Evolutionary conservation across 2,888 invertebrate species (phyloP).

Genomic region (Volucella zonaria): DNA sequence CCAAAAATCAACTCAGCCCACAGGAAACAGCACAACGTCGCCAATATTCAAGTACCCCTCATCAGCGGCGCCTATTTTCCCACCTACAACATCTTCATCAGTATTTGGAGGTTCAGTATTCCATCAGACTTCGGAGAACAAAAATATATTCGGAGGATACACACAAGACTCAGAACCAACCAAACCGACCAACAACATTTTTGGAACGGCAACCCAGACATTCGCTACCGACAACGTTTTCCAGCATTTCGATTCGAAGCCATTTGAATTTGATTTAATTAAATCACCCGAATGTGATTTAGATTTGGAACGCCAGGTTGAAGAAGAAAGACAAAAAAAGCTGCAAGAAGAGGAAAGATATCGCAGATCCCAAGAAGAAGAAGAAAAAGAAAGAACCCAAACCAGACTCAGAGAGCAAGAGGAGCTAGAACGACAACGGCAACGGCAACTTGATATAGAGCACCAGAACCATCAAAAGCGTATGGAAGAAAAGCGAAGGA

Average conservation of each 20-base stretch:
- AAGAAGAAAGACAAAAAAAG: conserved; percentile 63
- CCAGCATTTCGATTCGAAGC: conserved; percentile 69
- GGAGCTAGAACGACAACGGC: conserved; percentile 44
- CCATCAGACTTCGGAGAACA: conserved; percentile 6
- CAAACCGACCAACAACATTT: conserved; percentile 18
- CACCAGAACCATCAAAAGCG: conserved; percentile 29
- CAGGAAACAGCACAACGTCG: conserved; percentile 7
- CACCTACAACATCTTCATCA: neutral
- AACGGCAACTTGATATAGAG: conserved; percentile 16
- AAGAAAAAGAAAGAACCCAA: conserved; percentile 42
- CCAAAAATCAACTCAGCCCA: conserved; percentile 25
- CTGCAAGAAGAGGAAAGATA: conserved; percentile 75
- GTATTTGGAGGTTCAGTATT: conserved; percentile 44
- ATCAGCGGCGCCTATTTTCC: conserved; percentile 15
- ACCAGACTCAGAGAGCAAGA: conserved; percentile 56
- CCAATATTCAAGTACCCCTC: conserved; percentile 61
- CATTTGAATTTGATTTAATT: conserved; percentile 21
- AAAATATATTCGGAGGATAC: conserved; percentile 68
- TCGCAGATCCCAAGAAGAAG: conserved; percentile 76
- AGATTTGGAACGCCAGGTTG: neutral
- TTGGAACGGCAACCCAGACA: conserved; percentile 34
- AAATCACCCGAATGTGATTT: conserved; percentile 2
- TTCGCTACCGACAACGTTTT: conserved; percentile 70
- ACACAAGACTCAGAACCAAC: conserved; percentile 62
- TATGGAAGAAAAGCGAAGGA: conserved; percentile 28